Evolutionary conservation across 2,888 invertebrate species (phyloP), one percentile per base, ranked within the genome.

Genomic region (Lasioglossum leucozonium): DNA sequence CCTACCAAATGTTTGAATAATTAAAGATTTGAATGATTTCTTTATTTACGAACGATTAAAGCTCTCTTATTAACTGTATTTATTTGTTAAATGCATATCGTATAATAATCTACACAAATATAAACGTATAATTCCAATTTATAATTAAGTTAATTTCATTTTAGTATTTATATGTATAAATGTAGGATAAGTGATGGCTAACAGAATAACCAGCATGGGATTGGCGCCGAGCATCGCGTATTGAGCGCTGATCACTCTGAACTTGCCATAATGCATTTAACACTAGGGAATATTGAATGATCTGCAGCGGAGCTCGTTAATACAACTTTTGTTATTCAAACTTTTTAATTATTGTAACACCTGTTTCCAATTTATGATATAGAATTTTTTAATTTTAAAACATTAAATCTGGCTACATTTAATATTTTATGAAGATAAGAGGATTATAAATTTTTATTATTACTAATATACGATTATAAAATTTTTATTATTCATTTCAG

Each of bases 221-320:
- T 78, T 78, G 84, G 78, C 71, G 75, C 72, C 22, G 40, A 73
- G 40, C 44, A 37, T 75, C 55, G 55, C 34, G 71, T 75, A 80
- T 65, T 30, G 74, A 72, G 47, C 72, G 65, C 65, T 47, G 65
- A 37, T 51, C 55, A 69, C 72, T 75, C 84, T 86, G 67, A 81
- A 81, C 81, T 40, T 62, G 73, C 79, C 77, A 77, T 78, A 85
- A 82, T 73, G 58, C 42, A 58, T 58, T 77, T 44, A 37, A 58
- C 47, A 72, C 85, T 81, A 81, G 75, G 77, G 77, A 84, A 77
- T 81, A 75, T 78, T 78, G 77, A 77, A 74, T 42, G 72, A 58
- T 71, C 47, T 51, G 62, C 42, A 26, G 74, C 22, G 37, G 16
- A 0, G 18, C 34, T 58, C 65, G n/a, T 73, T 55, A 79, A 84